Evolutionary conservation across 2,797 vertebrate genomes (phyloP), one percentile per base, ranked within the genome.

Genomic region (Pitangus sulphuratus): DNA sequence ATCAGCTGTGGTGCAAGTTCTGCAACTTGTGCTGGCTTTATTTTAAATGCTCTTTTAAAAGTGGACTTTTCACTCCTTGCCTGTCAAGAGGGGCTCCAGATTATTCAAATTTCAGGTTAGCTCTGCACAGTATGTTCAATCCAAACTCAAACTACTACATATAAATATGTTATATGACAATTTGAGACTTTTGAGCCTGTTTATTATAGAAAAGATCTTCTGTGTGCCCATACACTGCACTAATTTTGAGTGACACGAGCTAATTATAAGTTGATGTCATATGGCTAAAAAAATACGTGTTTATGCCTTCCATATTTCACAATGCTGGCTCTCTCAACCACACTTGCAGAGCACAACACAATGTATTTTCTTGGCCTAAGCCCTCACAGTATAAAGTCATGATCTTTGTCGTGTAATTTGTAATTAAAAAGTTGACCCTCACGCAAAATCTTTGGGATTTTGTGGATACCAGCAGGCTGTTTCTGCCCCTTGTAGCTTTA

Each of bases 181-280:
- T 77, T 92, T 77, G 44, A 81, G 90, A 22, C 57, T 84, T 75
- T 71, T 0, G 10, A 78, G 76, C 45, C 76, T 96, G 82, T 94
- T 93, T 93, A 66, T 86, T 87, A 93, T 85, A 91, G 95, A 96
- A 81, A 75, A 95, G 45, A 44, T 66, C 33, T 64, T 78, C 72
- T 83, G 5, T 37, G 57, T 13, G 9, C 84, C 68, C 92, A 62
- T 92, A 89, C 39, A n/a, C 87, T 93, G 87, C 50, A 50, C 84
- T 58, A 81, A 74, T 81, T 96, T 58, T 58, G 75, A 89, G 92
- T 69, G 75, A 92, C 92, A 85, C 78, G 13, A 81, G 82, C 68
- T 93, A 96, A 96, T 96, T 96, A 96, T 87, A 91, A 96, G 93
- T 45, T 94, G 95, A 97, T 89, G 89, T 94, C 95, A 96, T 89